Conservation (phyloP, 2,113 vertebrate species). For the Limanda limanda region DNA sequence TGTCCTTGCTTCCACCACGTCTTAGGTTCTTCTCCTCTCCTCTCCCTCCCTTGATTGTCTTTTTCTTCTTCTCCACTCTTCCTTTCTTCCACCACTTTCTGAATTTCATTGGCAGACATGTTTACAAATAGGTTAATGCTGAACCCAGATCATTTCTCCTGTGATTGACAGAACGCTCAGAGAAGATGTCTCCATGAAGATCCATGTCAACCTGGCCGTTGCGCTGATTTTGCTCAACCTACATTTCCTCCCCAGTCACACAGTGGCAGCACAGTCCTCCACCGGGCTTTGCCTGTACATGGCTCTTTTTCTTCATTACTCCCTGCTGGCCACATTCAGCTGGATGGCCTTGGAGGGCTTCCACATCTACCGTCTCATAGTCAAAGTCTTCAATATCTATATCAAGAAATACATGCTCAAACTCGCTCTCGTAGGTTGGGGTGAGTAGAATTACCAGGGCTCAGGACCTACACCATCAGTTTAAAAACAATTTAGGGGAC, state of each 20-base stretch:
- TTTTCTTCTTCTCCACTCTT: not conserved
- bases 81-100: no score
- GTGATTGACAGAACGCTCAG: conserved; percentile 40
- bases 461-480: not conserved
- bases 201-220: conserved; percentile 64
- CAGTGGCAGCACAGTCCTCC: not conserved
- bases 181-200: conserved; percentile 58
- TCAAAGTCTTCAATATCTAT: conserved; percentile 81
- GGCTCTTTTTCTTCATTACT: conserved; percentile 69
- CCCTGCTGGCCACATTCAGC: conserved; percentile 73
- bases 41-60: not conserved
- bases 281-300: conserved; percentile 41
- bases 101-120: no score
- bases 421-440: conserved; percentile 76
- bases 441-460: conserved; percentile 60
- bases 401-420: conserved; percentile 78
- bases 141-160: not conserved
- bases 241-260: conserved; percentile 56
- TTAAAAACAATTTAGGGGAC: not conserved
- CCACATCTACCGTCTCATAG: conserved; percentile 78
- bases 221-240: conserved; percentile 72
- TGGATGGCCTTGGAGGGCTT: conserved; percentile 81
- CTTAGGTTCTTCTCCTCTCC: not conserved
- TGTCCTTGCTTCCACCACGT: not conserved
- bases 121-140: not conserved